Percentiles rank a stretch among this genome's conserved stretches.
phyloP scores from a whole-genome alignment of 2,888 invertebrate genomes.

The Epirrita christyi region DNA sequence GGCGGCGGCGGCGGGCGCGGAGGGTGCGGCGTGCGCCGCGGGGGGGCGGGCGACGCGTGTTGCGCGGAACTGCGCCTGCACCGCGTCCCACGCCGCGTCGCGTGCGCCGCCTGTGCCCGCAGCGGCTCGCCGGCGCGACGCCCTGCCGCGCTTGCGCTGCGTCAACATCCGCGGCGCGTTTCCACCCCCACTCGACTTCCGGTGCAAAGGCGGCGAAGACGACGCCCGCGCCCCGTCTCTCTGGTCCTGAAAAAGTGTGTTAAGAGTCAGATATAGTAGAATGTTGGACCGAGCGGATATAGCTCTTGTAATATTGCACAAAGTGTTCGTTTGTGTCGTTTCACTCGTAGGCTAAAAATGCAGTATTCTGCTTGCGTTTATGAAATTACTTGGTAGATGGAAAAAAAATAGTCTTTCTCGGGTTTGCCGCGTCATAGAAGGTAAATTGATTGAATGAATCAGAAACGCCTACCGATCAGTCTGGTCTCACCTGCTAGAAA shows the following conservation, averaged over 20 bases:
- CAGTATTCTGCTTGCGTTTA: no score
- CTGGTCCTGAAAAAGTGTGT: slow-evolving; percentile 47
- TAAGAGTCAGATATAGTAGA: not conserved
- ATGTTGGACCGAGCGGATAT: no score
- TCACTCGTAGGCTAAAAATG: no score
- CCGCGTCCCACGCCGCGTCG: slow-evolving; percentile 68
- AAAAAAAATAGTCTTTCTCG: no score
- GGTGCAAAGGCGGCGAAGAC: slow-evolving; percentile 30
- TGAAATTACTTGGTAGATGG: no score
- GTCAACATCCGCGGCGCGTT: slow-evolving; percentile 3
- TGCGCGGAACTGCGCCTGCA: slow-evolving; percentile 69
- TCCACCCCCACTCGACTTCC: slow-evolving; percentile 3
- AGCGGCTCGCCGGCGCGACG: slow-evolving; percentile 17
- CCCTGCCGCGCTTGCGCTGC: slow-evolving; percentile 20
- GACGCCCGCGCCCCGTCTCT: slow-evolving; percentile 31
- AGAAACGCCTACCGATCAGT: no score
- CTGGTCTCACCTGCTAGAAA: slow-evolving; percentile 75
- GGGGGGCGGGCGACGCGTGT: slow-evolving; percentile 40
- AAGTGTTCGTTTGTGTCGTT: no score
- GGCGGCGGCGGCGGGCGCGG: slow-evolving; percentile 54
- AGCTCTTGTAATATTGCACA: no score
- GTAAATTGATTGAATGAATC: no score
- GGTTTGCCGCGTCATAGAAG: no score
- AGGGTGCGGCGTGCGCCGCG: slow-evolving; percentile 42
- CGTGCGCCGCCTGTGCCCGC: slow-evolving; percentile 36